These are phyloP conservation scores for Pachyrhynchus sulphureomaculatus DNA, from an alignment of 1,140 invertebrate genomes.

Conservation along the genomic window DNA sequence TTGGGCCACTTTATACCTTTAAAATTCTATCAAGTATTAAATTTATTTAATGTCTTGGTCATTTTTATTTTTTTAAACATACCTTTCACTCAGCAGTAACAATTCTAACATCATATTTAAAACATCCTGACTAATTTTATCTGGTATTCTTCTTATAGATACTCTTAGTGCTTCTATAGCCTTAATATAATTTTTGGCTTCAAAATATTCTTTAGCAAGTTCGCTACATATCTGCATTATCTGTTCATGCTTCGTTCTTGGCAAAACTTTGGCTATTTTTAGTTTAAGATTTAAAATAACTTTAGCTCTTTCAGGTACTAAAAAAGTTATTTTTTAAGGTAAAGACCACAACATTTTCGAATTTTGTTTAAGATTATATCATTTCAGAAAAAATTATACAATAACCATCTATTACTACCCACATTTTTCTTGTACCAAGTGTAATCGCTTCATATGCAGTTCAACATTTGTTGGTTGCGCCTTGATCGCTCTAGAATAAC, in stretches of 20 bases:
- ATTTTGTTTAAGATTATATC: too few relatives aligned
- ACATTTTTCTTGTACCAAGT: constrained; percentile 47
- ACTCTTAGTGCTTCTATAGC: constrained; percentile 75
- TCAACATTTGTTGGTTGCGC: constrained; percentile 67
- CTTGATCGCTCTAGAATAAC: constrained; percentile 79
- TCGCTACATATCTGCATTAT: constrained; percentile 77
- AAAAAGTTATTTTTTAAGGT: constrained; percentile 2
- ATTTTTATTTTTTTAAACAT: neutral
- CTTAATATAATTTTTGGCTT: constrained; percentile 69
- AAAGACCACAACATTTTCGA: too few relatives aligned
- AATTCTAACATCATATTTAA: constrained; percentile 85
- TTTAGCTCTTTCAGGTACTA: constrained; percentile 3
- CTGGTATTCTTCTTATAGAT: constrained; percentile 70
- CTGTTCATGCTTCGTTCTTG: constrained; percentile 61
- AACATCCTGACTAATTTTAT: constrained; percentile 69
- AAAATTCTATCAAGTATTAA: too few relatives aligned
- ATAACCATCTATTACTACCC: constrained; percentile 1
- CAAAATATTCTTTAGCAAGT: constrained; percentile 73
- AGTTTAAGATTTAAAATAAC: constrained; percentile 69
- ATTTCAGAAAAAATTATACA: too few relatives aligned
- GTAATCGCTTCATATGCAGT: constrained; percentile 71
- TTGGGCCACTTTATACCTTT: too few relatives aligned
- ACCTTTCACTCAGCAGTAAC: constrained; percentile 68
- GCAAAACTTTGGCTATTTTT: constrained; percentile 65
- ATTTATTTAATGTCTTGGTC: too few relatives aligned